Percentiles rank a stretch among this genome's conserved stretches.
Evolutionary conservation across 2,113 vertebrate genomes (phyloP).

Genomic region (Hippoglossus stenolepis): DNA sequence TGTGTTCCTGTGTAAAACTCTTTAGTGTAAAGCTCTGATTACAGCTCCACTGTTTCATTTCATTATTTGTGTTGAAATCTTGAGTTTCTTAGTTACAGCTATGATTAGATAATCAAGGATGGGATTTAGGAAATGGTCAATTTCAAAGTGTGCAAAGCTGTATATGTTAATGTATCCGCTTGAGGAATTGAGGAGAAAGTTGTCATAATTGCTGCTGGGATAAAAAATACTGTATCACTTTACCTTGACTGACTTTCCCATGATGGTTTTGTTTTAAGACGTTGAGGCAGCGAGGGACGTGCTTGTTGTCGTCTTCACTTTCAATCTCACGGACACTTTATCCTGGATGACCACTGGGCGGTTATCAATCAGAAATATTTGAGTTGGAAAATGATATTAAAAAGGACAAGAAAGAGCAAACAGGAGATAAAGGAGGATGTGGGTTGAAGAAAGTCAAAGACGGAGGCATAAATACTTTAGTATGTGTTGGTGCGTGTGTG

Average conservation of each 20-base stretch:
- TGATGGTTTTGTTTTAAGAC: not conserved
- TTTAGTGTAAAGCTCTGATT: no score
- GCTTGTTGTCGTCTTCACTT: not conserved
- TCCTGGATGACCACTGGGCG: not conserved
- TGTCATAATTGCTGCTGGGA: not conserved
- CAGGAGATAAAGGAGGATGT: not conserved
- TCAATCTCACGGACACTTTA: not conserved
- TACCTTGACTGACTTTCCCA: not conserved
- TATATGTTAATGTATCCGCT: no score
- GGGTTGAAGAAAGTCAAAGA: conserved; percentile 23
- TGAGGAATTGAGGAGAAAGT: not conserved
- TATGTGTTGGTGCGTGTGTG: conserved; percentile 13
- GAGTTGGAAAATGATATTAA: not conserved
- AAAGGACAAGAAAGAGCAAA: conserved; percentile 1
- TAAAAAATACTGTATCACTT: not conserved
- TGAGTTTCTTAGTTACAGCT: not conserved
- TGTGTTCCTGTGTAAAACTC: no score
- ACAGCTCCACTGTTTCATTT: no score
- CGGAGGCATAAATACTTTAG: conserved; percentile 39
- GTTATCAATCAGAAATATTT: conserved; percentile 19
- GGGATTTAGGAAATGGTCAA: not conserved
- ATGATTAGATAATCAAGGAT: not conserved
- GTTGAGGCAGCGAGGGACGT: not conserved
- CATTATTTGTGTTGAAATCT: no score
- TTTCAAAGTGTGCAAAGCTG: not conserved